Evolutionary conservation across 2,113 vertebrate genomes (phyloP).

Genomic region (Eulemur rufifrons): DNA sequence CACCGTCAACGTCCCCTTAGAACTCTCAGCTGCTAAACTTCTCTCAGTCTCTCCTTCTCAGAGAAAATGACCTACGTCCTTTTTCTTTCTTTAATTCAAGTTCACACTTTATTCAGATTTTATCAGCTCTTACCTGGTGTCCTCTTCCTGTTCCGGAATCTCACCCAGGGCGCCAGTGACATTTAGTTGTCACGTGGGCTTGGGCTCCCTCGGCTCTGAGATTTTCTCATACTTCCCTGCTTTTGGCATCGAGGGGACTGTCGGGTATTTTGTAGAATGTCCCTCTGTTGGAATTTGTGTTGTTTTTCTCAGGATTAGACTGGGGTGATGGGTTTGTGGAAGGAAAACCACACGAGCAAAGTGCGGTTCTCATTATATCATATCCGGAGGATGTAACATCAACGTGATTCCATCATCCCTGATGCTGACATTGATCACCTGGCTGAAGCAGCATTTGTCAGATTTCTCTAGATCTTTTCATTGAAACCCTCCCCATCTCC

Average conservation of each 20-base stretch:
- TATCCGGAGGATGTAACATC: neutral
- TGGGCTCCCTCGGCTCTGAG: neutral
- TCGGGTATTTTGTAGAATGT: neutral
- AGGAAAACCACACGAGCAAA: neutral
- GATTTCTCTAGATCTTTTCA: neutral
- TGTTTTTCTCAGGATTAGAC: neutral
- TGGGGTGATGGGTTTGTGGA: neutral
- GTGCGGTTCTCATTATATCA: neutral
- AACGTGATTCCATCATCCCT: no score
- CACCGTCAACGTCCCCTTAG: neutral
- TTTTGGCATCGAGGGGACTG: neutral
- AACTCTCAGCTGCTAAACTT: neutral
- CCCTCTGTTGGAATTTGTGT: neutral
- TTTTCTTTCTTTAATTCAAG: neutral
- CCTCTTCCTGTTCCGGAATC: neutral
- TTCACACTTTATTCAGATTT: neutral
- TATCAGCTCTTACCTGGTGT: neutral
- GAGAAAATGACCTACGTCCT: constrained; percentile 8
- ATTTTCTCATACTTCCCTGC: neutral
- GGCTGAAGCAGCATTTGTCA: neutral
- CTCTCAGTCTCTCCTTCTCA: neutral
- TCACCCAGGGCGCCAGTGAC: neutral
- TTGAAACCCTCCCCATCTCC: neutral
- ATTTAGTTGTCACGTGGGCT: neutral
- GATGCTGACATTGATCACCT: neutral